Evolutionary conservation across 2,888 invertebrate genomes (phyloP).

Genomic region (Vannuccia rotundouncinata): DNA sequence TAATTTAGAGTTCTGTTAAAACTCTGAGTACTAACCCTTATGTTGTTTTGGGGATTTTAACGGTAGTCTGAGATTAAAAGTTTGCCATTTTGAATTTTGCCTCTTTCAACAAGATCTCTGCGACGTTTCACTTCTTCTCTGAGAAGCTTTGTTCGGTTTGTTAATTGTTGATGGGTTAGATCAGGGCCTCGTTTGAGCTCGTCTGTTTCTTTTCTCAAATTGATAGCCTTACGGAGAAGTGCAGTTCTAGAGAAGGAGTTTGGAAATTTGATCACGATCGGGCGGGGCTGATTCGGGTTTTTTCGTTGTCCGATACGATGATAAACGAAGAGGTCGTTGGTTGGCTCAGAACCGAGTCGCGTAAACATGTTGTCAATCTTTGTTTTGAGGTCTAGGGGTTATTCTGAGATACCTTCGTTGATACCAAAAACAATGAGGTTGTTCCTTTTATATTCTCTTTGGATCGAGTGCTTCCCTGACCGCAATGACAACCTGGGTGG

Average conservation of each 20-base stretch:
- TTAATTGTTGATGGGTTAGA: no score
- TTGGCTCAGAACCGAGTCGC: constrained; percentile 4
- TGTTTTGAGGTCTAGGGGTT: neutral
- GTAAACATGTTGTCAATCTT: neutral
- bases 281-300: constrained; percentile 3
- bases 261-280: neutral
- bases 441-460: neutral
- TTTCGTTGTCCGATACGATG: neutral
- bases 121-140: no score
- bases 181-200: no score
- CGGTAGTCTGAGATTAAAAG: no score
- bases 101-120: no score
- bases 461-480: constrained; percentile 4
- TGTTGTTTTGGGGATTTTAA: no score
- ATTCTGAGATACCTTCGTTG: neutral
- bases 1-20: no score
- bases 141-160: no score
- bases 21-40: no score
- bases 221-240: constrained; percentile 10
- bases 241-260: neutral
- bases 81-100: no score
- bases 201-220: no score
- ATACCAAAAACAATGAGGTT: neutral
- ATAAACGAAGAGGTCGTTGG: constrained; percentile 14
- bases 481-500: no score